Percentiles rank a stretch among this genome's conserved stretches.
phyloP scores from a whole-genome alignment of 1,140 invertebrate genomes.

The Drosophila serrata region DNA sequence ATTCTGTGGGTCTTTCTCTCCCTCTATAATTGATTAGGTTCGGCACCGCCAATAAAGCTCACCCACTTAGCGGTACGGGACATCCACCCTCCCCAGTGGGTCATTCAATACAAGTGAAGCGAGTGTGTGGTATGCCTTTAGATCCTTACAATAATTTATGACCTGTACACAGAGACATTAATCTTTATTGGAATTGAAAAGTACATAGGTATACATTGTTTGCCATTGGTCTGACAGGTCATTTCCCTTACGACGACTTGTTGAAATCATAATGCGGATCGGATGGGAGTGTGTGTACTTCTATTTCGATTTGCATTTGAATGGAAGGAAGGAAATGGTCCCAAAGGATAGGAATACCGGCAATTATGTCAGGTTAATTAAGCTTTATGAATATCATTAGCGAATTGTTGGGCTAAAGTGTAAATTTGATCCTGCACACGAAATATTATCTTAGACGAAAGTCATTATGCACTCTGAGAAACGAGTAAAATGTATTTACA shows the following conservation, averaged over 20 bases:
- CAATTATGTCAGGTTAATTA: slow-evolving; percentile 38
- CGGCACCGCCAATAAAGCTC: slow-evolving; percentile 64
- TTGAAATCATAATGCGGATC: slow-evolving; percentile 26
- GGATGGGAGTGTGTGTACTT: neutral
- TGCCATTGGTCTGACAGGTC: slow-evolving; percentile 60
- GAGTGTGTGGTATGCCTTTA: slow-evolving; percentile 12
- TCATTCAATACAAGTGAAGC: slow-evolving; percentile 29
- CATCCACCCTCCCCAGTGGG: slow-evolving; percentile 8
- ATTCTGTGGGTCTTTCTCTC: slow-evolving; percentile 28
- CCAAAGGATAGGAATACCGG: slow-evolving; percentile 8
- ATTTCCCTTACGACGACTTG: slow-evolving; percentile 33
- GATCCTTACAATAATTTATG: slow-evolving; percentile 74
- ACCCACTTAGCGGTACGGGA: slow-evolving; percentile 36
- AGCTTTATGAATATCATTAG: slow-evolving; percentile 15
- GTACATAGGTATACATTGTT: slow-evolving; percentile 43
- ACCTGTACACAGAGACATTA: slow-evolving; percentile 74
- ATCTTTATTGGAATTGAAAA: slow-evolving; percentile 81
- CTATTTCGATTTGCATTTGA: slow-evolving; percentile 32
- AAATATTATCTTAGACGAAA: slow-evolving; percentile 1
- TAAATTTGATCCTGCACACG: slow-evolving; percentile 14
- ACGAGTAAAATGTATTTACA: no score
- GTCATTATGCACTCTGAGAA: neutral
- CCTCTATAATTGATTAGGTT: slow-evolving; percentile 81
- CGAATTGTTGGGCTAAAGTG: neutral
- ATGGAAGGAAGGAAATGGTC: slow-evolving; percentile 15